Evolutionary conservation across 2,113 vertebrate species (phyloP).

Genomic region (Coreoperca whiteheadi): DNA sequence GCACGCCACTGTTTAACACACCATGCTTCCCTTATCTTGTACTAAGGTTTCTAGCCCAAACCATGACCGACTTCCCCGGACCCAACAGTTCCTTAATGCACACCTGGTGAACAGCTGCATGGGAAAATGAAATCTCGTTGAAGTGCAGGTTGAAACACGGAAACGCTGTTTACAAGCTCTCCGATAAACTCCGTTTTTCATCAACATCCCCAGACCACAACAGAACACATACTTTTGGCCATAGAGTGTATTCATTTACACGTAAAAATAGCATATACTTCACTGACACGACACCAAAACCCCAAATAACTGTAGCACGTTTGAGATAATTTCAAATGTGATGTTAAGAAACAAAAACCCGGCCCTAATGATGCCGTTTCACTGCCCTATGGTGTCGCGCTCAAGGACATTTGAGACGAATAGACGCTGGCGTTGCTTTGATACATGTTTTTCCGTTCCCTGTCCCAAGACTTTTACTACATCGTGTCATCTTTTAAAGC

Average conservation of each 20-base stretch:
- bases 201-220: too few species aligned
- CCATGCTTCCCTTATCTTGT: neutral
- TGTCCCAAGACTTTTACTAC: constrained; percentile 14
- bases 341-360: neutral
- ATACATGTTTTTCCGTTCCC: constrained; percentile 4
- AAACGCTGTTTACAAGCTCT: neutral
- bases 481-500: constrained; percentile 21
- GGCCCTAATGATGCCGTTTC: neutral
- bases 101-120: neutral
- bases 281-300: too few species aligned
- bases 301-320: too few species aligned
- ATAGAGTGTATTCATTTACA: too few species aligned
- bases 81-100: neutral
- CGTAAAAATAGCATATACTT: too few species aligned
- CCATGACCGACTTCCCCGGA: neutral
- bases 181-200: neutral
- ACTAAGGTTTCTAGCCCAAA: neutral
- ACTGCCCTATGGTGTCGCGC: neutral
- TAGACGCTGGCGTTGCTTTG: neutral
- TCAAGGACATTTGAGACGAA: neutral
- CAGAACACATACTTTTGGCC: too few species aligned
- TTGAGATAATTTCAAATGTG: too few species aligned
- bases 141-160: neutral
- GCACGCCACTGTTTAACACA: neutral
- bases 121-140: neutral